Evolutionary conservation across 2,113 vertebrate species (phyloP).

Genomic region (Apteryx mantelli): DNA sequence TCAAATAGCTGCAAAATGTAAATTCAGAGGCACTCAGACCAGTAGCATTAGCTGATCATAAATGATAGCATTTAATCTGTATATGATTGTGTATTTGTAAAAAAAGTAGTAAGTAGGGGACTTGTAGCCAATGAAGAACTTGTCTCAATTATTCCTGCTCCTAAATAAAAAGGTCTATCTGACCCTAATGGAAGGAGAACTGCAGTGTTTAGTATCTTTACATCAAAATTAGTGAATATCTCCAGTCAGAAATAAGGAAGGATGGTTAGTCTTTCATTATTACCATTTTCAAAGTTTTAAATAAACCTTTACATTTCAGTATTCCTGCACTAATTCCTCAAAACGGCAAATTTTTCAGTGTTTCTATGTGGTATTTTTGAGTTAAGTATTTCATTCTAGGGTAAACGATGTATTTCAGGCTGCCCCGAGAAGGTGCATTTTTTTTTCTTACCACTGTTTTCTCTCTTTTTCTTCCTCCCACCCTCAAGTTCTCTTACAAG

Average conservation of each 20-base stretch:
- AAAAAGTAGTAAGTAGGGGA: not conserved
- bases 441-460: not conserved
- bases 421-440: rapidly evolving
- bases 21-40: not conserved
- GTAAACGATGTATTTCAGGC: not conserved
- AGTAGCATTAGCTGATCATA: not conserved
- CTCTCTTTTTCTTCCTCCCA: not conserved
- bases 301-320: not conserved
- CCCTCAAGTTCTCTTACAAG: not conserved
- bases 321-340: not conserved
- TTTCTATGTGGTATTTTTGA: not conserved
- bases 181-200: not conserved
- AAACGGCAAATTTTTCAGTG: not conserved
- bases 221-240: not conserved
- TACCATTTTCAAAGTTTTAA: not conserved
- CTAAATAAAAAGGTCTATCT: not conserved
- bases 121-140: not conserved
- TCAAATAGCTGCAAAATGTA: not conserved
- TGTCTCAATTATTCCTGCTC: not conserved
- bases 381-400: not conserved
- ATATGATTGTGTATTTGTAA: not conserved
- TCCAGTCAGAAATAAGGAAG: not conserved
- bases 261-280: not conserved
- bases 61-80: not conserved
- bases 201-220: not conserved